Base-by-base conservation (phyloP, 2,888 invertebrate species). In the Dynastes grantii region DNA sequence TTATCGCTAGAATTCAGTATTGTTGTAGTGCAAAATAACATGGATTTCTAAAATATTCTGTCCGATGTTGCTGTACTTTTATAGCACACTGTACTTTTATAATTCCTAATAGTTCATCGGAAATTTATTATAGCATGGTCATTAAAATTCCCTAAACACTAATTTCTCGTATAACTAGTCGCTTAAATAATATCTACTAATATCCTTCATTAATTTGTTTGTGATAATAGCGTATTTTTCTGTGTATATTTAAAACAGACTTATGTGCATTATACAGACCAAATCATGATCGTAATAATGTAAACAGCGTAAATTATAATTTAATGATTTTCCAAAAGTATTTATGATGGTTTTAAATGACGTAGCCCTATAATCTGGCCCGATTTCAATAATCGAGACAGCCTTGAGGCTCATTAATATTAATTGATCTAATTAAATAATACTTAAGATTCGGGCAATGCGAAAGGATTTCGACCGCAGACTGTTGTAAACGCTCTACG, bases 401-500 rank as follows among this genome's bases (percentile, higher is more conserved):
- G 58, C 76, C 76, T 76, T 76, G 76, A 55, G 49, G 40, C 40
- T 58, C 45, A 68, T 76, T 76, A 53, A 58, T 68, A 76, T 76
- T 64, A 76, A 76, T 76, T 76, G 76, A 49, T 37, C 76, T 76
- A 76, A 76, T 76, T 76, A 22, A 76, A 76, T 68, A 67, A 40
- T 68, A 65, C 68, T 76, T 76, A 76, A 68, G 76, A 76, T 68
- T 65, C 51, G 58, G 37, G 40, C 27, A 68, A 63, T 58, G 55
- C 67, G 65, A 65, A 76, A 76, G 76, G 76, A 76, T 76, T 76
- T 76, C 37, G 9, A 27, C 29, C 22, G 27, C 13, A 32, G 22
- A 67, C 67, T 76, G 67, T 55, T 22, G 58, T 68, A 68, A 68
- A 68, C 58, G 9, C 37, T 55, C 53, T 68, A 32, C 37, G n/a